Conservation (phyloP, 2,888 invertebrate species). For the Acrocera orbiculus region DNA sequence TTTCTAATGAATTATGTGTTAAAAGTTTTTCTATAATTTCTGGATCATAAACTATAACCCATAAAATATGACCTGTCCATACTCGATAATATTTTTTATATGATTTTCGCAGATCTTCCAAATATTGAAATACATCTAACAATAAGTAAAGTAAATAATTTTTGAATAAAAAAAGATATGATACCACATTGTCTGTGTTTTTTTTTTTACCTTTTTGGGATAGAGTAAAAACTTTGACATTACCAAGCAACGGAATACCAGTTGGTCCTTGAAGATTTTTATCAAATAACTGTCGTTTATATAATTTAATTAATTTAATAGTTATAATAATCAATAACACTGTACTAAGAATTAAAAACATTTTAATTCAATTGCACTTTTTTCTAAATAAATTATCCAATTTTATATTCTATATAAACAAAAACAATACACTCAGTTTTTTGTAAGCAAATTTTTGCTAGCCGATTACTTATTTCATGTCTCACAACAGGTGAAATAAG, state of each 20-base stretch:
- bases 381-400: background rate
- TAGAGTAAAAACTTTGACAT: slow-evolving; percentile 4
- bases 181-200: background rate
- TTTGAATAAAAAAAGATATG: background rate
- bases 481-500: too few relatives aligned
- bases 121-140: slow-evolving; percentile 4
- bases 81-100: slow-evolving; percentile 6
- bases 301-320: background rate
- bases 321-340: background rate
- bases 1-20: slow-evolving; percentile 6
- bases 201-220: slow-evolving; percentile 4
- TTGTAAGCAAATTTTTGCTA: too few relatives aligned
- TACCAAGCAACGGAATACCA: slow-evolving; percentile 7
- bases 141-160: background rate
- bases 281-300: slow-evolving; percentile 5
- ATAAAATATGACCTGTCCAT: slow-evolving; percentile 7
- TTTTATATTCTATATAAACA: background rate
- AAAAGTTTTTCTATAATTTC: slow-evolving; percentile 6
- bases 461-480: too few relatives aligned
- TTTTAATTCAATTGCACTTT: background rate
- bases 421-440: background rate
- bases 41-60: slow-evolving; percentile 8
- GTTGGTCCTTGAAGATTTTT: slow-evolving; percentile 8
- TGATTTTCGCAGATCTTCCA: slow-evolving; percentile 3
- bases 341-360: background rate